Conservation (phyloP, 2,888 invertebrate genomes). For the Andrena praecox region DNA sequence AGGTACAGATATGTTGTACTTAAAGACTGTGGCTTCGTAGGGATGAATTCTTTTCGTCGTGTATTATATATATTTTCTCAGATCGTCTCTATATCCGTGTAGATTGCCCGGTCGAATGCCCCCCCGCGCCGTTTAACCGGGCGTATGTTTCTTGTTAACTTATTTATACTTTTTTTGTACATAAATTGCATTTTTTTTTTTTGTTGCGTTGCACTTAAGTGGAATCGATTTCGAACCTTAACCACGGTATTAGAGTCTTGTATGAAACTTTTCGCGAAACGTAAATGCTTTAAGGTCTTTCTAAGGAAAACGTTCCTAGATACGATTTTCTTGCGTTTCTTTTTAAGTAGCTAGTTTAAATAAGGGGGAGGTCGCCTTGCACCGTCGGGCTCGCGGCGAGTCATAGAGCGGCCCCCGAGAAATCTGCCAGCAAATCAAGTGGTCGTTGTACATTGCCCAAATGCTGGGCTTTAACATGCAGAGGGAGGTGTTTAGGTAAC, state of each 20-base stretch:
- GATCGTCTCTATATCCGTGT: slow-evolving; percentile 70
- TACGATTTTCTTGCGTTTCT: slow-evolving; percentile 61
- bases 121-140: slow-evolving; percentile 56
- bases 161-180: slow-evolving; percentile 78
- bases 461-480: slow-evolving; percentile 43
- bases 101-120: slow-evolving; percentile 62
- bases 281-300: slow-evolving; percentile 68
- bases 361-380: slow-evolving; percentile 40
- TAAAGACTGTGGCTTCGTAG: slow-evolving; percentile 80
- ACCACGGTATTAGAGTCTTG: slow-evolving; percentile 68
- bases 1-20: slow-evolving; percentile 82
- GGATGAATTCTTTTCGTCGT: slow-evolving; percentile 71
- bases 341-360: slow-evolving; percentile 51
- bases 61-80: slow-evolving; percentile 69
- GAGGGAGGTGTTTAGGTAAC: slow-evolving; percentile 30
- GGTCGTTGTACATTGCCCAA: slow-evolving; percentile 54
- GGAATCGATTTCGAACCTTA: slow-evolving; percentile 63
- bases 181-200: slow-evolving; percentile 73
- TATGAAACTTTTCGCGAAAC: slow-evolving; percentile 60
- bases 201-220: slow-evolving; percentile 69
- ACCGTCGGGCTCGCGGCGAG: slow-evolving; percentile 42
- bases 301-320: slow-evolving; percentile 72
- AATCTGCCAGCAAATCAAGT: slow-evolving; percentile 53
- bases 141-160: slow-evolving; percentile 76
- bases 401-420: slow-evolving; percentile 29